Base-by-base conservation (phyloP, 2,888 invertebrate genomes). In the Melipona bicolor region DNA sequence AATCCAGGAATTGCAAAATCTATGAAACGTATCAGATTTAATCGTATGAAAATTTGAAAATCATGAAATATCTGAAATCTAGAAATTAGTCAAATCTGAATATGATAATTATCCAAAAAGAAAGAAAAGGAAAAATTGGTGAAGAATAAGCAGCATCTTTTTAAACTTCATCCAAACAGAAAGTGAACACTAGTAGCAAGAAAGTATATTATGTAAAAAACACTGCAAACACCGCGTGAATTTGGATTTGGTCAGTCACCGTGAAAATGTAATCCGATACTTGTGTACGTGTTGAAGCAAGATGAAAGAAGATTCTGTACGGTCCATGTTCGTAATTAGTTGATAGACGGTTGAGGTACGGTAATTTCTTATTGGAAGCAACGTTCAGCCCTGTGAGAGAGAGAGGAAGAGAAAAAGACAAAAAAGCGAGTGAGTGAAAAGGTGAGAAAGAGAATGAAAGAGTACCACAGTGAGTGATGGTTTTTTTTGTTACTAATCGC, bases 341-440 rank as follows among this genome's bases (percentile, higher is more conserved):
- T 49, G 75, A 64, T 68, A 71, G 64, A 72, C 70, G 71, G 76
- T 72, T 27, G 83, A 77, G 68, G 77, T 69, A 69, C 72, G 83
- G 70, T 84, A 84, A 79, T 84, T 85, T 85, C 74, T 84, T 74
- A 80, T 74, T 68, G 84, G 81, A 62, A 64, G 71, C 84, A 71
- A 84, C 77, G 74, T 77, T 80, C 77, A 71, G 80, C 74, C 82
- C 77, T 77, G 74, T 54, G 77, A 52, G 59, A 21, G 61, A 27
- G 27, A 54, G 64, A 54, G 68, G 17, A 27, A n/a, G 75, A 50
- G 61, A 5, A 56, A 24, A 27, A 65, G 72, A 43, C 43, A 1
- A 9, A 9, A 43, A 36, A 27, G 27, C 27, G 65, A 62, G 56
- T 2, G 77, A 61, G 61, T 27, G 52, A 52, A 74, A 59, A 59